Base-by-base conservation (phyloP, 2,888 invertebrate species). In the Odontocerum albicorne region DNA sequence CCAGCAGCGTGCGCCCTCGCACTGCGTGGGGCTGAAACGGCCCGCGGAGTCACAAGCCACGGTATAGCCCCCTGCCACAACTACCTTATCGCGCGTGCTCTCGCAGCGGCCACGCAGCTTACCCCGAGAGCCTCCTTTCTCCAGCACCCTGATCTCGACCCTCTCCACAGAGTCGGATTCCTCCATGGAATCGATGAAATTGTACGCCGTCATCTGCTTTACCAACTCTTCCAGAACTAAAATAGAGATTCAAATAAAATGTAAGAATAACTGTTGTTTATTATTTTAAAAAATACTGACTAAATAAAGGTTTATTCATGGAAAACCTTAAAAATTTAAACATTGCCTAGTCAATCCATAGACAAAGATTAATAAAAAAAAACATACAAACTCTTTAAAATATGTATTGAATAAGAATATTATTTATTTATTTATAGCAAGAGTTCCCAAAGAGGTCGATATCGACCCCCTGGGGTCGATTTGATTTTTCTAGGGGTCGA, bases 11-110 rank as follows among this genome's bases (percentile, higher is more conserved):
- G 79, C 75, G 7, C 78, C 81, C 16, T 84, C 83, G 66, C 92
- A 92, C 65, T 92, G 92, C 0, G 83, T 85, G 1, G 92, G 85
- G 1, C 83, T 72, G 70, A 91, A 92, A 62, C 84, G 80, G 0
- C 89, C 90, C 57, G 82, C 80, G 2, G 79, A 69, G 61, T 86
- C 81, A 63, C 90, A 90, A n/a, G 83, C 81, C 0, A 79, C 74
- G 0, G 76, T 72, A 6, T 75, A 72, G 0, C 68, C 65, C 7
- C 42, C 68, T 73, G 65, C 68, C 75, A 62, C 68, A 64, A 62
- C 68, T 61, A 65, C 68, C 60, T 72, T 77, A n/a, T n/a, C n/a
- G n/a, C n/a, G n/a, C 74, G 80, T 76, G 56, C 79, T 66, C 60
- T 79, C 80, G 62, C 83, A 83, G 44, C 83, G 78, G 2, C 81